A percentile compares a stretch with the other conserved stretches of the same genome.
Conservation (phyloP, 2,797 vertebrate species). For the Gambelia wislizenii region DNA sequence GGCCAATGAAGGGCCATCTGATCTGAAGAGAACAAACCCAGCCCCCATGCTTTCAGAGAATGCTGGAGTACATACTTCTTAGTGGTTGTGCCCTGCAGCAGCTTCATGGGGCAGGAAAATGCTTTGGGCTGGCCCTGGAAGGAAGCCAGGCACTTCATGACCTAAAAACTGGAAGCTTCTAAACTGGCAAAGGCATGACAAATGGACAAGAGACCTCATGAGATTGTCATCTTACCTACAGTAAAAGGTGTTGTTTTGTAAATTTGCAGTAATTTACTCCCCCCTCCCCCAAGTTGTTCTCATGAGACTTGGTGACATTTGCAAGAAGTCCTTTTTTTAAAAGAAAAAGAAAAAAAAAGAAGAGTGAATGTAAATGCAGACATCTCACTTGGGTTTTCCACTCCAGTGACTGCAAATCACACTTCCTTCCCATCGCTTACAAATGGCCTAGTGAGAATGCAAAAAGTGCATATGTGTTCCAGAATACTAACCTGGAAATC, state of each 20-base stretch:
- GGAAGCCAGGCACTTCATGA: neutral
- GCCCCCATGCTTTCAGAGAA: neutral
- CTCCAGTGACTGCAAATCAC: slow-evolving; percentile 11
- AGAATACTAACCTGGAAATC: neutral
- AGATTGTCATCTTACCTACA: neutral
- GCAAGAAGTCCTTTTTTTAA: slow-evolving; percentile 11
- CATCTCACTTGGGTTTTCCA: neutral
- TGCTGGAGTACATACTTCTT: neutral
- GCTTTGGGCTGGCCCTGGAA: neutral
- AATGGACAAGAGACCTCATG: neutral
- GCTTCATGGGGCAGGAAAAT: neutral
- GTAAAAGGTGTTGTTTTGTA: slow-evolving; percentile 29
- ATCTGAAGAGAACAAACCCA: neutral
- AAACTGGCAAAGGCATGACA: neutral
- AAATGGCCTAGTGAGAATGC: neutral
- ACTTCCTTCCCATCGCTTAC: neutral
- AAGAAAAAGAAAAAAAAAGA: too few relatives aligned
- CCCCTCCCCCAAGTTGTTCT: neutral
- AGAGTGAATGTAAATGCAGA: slow-evolving; percentile 7
- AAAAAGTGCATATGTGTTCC: neutral
- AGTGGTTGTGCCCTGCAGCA: neutral
- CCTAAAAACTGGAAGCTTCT: neutral
- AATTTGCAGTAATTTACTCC: slow-evolving; percentile 14
- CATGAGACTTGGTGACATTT: slow-evolving; percentile 21
- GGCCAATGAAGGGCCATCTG: neutral